A percentile compares a stretch with the other conserved stretches of the same genome.
Conservation (phyloP, 2,888 invertebrate genomes). For the Hermaeophaga mercurialis region DNA sequence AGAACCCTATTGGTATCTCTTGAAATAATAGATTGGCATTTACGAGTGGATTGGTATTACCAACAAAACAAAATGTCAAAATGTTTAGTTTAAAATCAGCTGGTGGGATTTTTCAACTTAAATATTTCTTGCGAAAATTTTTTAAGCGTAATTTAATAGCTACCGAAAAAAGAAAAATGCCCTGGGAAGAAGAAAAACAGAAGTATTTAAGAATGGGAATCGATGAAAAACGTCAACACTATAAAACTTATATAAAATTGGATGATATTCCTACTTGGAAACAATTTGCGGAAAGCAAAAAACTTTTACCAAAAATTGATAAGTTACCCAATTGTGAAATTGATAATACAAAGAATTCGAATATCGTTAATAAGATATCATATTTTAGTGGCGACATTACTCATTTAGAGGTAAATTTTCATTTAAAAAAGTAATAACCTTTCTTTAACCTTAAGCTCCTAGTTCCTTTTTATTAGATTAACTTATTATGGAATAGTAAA, state of each 20-base stretch:
- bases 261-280: constrained; percentile 64
- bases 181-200: constrained; percentile 62
- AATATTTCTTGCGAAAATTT: background rate
- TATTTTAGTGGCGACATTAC: constrained; percentile 84
- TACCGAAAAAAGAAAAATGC: constrained; percentile 54
- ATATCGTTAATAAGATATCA: constrained; percentile 66
- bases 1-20: too few species aligned
- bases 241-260: constrained; percentile 57
- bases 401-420: constrained; percentile 65
- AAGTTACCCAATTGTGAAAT: constrained; percentile 52
- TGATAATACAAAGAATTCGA: constrained; percentile 55
- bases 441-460: too few species aligned
- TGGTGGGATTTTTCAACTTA: background rate
- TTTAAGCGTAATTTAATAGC: background rate
- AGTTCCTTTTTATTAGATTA: too few species aligned
- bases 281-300: constrained; percentile 55
- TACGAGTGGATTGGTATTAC: too few species aligned
- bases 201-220: constrained; percentile 61
- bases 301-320: constrained; percentile 54
- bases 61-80: constrained; percentile 29
- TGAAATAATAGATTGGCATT: too few species aligned
- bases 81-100: constrained; percentile 22
- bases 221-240: constrained; percentile 62
- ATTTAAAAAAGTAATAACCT: constrained; percentile 8
- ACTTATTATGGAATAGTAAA: too few species aligned